Base-by-base conservation (phyloP, 2,797 vertebrate genomes). In the Bovichtus variegatus region DNA sequence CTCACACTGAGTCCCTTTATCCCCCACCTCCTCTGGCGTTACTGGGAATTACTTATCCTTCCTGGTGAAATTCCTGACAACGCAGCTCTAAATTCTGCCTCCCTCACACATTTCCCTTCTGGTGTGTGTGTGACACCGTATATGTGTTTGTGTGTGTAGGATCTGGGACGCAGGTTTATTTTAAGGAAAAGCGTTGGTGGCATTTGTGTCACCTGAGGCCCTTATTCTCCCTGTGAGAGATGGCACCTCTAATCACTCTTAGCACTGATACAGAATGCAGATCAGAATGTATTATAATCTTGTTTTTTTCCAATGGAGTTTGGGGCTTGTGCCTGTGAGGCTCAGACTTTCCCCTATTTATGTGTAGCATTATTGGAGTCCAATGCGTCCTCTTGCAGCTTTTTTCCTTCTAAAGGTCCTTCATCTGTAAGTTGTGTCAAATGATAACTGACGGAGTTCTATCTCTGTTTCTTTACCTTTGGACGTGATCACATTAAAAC, bases 121-220 rank as follows among this genome's bases (percentile, higher is more conserved):
- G 46, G 49, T 69, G 62, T 51, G 57, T 77, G 64, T 71, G 23
- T 67, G 38, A 68, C 43, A 60, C 51, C 64, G 57, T 78, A 34
- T 66, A 43, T 74, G 47, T 19, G 51, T 60, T 36, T 44, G 15
- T 68, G 44, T 70, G 61, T 74, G 47, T 29, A 76, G 65, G 75
- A 92, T 91, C 85, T 91, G 84, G 92, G 82, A 82, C 78, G 50
- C 85, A 74, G 87, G 90, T 91, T 93, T 94, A 94, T 93, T n/a
- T 93, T 94, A 92, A 92, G 80, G 93, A 91, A 93, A 92, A 83
- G 79, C 86, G 87, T 91, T 87, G 92, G 91, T 91, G 90, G 90
- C 82, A 88, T 90, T 91, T 87, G 78, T 89, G 88, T 87, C 89
- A 93, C 93, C 90, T 88, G 75, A 89, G 92, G 89, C 89, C 83